A percentile compares a stretch with the other conserved stretches of the same genome.
Conservation (phyloP, 2,797 vertebrate species). For the Catharus ustulatus region DNA sequence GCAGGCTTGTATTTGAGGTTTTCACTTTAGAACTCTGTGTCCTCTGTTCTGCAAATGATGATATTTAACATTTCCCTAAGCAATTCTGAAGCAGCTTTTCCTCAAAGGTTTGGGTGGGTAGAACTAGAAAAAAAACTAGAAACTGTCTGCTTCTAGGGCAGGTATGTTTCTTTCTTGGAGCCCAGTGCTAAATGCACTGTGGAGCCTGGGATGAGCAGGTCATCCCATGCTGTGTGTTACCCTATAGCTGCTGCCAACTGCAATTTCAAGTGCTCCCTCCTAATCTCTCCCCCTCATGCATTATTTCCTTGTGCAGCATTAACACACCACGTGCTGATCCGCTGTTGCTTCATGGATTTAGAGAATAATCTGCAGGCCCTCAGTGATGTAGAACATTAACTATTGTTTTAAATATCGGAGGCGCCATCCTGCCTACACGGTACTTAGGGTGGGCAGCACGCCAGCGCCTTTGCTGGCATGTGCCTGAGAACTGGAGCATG, state of each 20-base stretch:
- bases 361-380: constrained; percentile 73
- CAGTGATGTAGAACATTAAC: constrained; percentile 79
- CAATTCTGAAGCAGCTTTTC: not conserved
- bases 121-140: not conserved
- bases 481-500: constrained; percentile 70
- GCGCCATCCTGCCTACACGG: constrained; percentile 77
- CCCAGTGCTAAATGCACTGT: not conserved
- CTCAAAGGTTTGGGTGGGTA: not conserved
- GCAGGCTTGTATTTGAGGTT: not conserved
- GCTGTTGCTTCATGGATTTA: constrained; percentile 74
- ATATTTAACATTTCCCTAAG: not conserved
- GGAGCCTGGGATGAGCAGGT: not conserved
- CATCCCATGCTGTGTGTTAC: not conserved
- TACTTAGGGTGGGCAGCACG: constrained; percentile 76
- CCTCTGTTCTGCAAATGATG: not conserved
- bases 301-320: constrained; percentile 74
- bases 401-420: constrained; percentile 79
- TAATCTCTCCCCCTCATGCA: constrained; percentile 63
- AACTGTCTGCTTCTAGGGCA: not conserved
- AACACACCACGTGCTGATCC: constrained; percentile 70
- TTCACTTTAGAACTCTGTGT: not conserved
- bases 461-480: constrained; percentile 76
- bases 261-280: constrained; percentile 42
- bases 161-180: not conserved
- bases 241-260: constrained; percentile 48